These are phyloP conservation scores for Mallotus villosus DNA, from an alignment of 2,797 vertebrate genomes.

Conservation along the genomic window DNA sequence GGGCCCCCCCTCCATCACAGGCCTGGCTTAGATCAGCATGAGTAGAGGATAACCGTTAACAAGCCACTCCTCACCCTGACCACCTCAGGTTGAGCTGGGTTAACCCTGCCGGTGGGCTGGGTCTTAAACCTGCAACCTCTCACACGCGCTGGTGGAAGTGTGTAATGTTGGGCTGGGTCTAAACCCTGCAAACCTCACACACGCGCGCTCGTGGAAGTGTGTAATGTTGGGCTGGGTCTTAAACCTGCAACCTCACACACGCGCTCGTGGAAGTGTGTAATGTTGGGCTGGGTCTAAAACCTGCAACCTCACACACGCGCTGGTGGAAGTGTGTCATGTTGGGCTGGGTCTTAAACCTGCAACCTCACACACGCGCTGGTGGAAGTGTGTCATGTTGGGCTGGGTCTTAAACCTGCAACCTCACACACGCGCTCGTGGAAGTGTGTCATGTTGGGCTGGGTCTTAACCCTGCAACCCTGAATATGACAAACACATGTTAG, in stretches of 20 bases:
- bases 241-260: no score
- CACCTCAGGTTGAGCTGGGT: conserved; percentile 21
- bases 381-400: not conserved
- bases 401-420: conserved; percentile 36
- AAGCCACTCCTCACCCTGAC: conserved; percentile 35
- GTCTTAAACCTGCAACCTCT: conserved; percentile 38
- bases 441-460: no score
- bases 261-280: no score
- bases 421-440: conserved; percentile 11
- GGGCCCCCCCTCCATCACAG: conserved; percentile 49
- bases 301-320: conserved; percentile 29
- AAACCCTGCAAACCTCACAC: no score
- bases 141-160: not conserved
- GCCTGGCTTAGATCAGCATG: conserved; percentile 59
- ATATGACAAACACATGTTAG: no score
- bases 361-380: no score
- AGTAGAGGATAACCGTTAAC: conserved; percentile 47
- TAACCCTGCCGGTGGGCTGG: conserved; percentile 28
- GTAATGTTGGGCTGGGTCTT: no score
- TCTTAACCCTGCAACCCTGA: no score
- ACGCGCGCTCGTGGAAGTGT: no score
- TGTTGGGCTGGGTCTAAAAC: conserved; percentile 30
- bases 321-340: no score
- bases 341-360: no score
- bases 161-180: no score